Evolutionary conservation across 2,797 vertebrate genomes (phyloP), one percentile per base, ranked within the genome.

Genomic region (Chiroxiphia lanceolata): DNA sequence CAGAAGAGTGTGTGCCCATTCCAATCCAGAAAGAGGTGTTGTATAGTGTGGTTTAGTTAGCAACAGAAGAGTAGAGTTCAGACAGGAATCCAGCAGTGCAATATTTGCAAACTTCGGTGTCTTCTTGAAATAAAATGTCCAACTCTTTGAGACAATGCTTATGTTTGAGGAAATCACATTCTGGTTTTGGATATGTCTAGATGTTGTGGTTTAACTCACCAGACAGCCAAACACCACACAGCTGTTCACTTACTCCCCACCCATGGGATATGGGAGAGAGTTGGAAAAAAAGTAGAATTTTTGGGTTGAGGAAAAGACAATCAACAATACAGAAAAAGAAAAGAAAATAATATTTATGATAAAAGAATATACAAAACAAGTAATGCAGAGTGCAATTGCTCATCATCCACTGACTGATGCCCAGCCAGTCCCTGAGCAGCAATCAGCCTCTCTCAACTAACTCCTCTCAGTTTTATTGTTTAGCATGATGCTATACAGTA

Each of bases 211-310:
- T 48, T 71, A 67, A 67, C 36, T 20, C 1, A 0, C 27, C 7
- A 67, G 33, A 33, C 29, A 78, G 36, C 9, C 61, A 31, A 77
- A n/a, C 48, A 79, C 4, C 38, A 57, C 21, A 36, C 7, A 74
- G 38, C 22, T 21, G 2, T 36, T 53, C 1, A 0, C 22, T 59
- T 2, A 4, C 14, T 36, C 22, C 10, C 3, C 33, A 25, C 5
- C 63, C 53, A 44, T 48, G 7, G 14, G 12, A 26, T 26, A 29
- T 5, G 16, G 23, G n/a, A 79, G 11, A 74, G 19, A 80, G 23
- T 2, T 13, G 31, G 22, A 17, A 69, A 51, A 68, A 68, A 40
- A 7, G 15, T 34, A 36, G 22, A 59, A 22, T 3, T 16, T 14
- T 6, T 19, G 9, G 4, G 9, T 26, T 26, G 14, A 69, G 12